Conservation (phyloP, 2,113 vertebrate species). For the Grammomys dolichurus region DNA sequence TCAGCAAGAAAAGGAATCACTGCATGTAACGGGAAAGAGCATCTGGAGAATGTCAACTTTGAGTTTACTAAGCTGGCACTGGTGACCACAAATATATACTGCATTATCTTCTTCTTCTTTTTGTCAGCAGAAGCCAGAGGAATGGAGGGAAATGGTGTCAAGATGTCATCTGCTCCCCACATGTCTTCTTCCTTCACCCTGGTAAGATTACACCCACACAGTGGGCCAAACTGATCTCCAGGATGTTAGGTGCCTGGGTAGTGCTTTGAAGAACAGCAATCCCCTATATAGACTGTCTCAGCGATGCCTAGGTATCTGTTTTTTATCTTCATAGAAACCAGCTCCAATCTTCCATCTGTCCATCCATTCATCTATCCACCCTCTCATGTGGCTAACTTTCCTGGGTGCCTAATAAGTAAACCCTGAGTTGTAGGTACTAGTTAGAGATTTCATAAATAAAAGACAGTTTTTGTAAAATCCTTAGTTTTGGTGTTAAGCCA, state of each 20-base stretch:
- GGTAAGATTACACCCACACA: neutral
- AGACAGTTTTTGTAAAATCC: neutral
- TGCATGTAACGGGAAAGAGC: slow-evolving; percentile 1
- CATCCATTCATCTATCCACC: neutral
- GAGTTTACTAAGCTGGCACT: neutral
- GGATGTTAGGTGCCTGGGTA: neutral
- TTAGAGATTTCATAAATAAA: slow-evolving; percentile 3
- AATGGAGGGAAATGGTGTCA: neutral
- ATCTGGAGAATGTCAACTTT: slow-evolving; percentile 55
- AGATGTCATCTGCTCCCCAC: neutral
- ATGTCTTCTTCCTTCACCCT: neutral
- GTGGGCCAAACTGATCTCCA: neutral
- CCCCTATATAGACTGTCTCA: neutral
- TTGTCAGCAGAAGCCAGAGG: neutral
- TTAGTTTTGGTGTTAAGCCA: neutral
- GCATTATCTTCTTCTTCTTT: slow-evolving; percentile 48
- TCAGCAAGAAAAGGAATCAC: slow-evolving; percentile 44
- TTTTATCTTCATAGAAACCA: neutral
- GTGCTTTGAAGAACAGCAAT: neutral
- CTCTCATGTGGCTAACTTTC: neutral
- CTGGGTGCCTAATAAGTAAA: neutral
- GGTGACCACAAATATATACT: neutral
- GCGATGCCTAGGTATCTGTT: neutral
- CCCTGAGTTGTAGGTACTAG: neutral
- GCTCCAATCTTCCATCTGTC: neutral